Evolutionary conservation across 2,797 vertebrate genomes (phyloP), one percentile per base, ranked within the genome.

Genomic region (Zonotrichia albicollis): DNA sequence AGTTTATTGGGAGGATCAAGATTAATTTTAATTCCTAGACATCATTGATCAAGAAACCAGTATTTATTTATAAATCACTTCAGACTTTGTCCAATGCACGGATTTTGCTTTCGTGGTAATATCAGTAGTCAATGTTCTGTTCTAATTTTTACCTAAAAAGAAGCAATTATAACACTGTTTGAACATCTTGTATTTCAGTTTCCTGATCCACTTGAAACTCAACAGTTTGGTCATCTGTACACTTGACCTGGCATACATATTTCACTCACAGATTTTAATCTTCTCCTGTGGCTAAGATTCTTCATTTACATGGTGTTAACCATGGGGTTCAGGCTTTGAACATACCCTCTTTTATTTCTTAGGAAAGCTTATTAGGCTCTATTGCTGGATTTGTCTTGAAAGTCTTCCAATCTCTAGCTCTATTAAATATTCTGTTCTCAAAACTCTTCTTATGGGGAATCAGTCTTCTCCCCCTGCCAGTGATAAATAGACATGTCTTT

Each of bases 1-100:
- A 67, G 57, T 72, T 93, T 90, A 21, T 78, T n/a, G 3, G 7
- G 21, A n/a, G 8, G 6, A 58, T 80, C 40, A 83, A 90, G 48
- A 84, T 34, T 60, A 65, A 71, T 95, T 96, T 95, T 71, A 89
- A 84, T 91, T 46, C 34, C 30, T 92, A 86, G 36, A 23, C 4
- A 55, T 66, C 32, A 88, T 9, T 38, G 32, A 89, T 90, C 34
- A 89, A 29, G 58, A 45, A 72, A 84, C 23, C 42, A 65, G 11
- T 25, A 61, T 88, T 68, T 68, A 50, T 85, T 91, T 94, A 36
- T 62, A 54, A 45, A 70, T 81, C 26, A 29, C 15, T 84, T 92
- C 32, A 68, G 36, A 61, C 7, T 71, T 66, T 62, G 26, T 32
- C 34, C 9, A 72, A 60, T 58, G 60, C 25, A 71, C 21, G 73